Base-by-base conservation (phyloP, 2,888 invertebrate species). In the Apodemia hepburni region DNA sequence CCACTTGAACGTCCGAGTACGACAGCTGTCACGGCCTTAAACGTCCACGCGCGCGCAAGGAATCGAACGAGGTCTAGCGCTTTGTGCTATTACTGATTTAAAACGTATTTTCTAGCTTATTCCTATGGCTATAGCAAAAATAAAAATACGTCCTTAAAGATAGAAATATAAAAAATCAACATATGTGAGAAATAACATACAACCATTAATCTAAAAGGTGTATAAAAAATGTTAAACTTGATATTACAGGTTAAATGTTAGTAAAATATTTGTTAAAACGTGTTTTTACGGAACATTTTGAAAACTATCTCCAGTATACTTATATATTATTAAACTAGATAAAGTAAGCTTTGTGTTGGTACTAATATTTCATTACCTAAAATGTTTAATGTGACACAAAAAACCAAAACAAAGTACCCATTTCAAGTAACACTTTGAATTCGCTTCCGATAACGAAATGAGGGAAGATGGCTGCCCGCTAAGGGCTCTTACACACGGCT, bases 101-200 rank as follows among this genome's bases (percentile, higher is more conserved):
- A 58, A 58, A n/a, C 33, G 29, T 29, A n/a, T 58, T 58, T 58
- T 58, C 58, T 58, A 58, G n/a, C n/a, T 33, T n/a, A 58, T 29
- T 29, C 3, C 29, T 29, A 29, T 29, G 6, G 29, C 29, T 3
- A 29, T 29, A 29, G 29, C 29, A 29, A 33, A 58, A 29, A 29
- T 33, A n/a, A 35, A 58, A 58, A 58, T 35, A 58, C 58, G 29
- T n/a, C 33, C n/a, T n/a, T 58, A 58, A 12, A 58, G 58, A 27
- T 58, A 35, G 33, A 33, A 33, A 12, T n/a, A 33, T 58, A 58
- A 11, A n/a, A 35, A 33, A 58, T 58, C 33, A 58, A 57, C 7
- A 18, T 29, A 29, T 15, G 27, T 57, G 22, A 5, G 8, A 29
- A 29, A 8, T 15, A 57, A 29, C 2, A 4, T 15, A 29, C 57